These are phyloP conservation scores for Rhodeus uyekii DNA, from an alignment of 2,797 vertebrate species.

Conservation along the genomic window DNA sequence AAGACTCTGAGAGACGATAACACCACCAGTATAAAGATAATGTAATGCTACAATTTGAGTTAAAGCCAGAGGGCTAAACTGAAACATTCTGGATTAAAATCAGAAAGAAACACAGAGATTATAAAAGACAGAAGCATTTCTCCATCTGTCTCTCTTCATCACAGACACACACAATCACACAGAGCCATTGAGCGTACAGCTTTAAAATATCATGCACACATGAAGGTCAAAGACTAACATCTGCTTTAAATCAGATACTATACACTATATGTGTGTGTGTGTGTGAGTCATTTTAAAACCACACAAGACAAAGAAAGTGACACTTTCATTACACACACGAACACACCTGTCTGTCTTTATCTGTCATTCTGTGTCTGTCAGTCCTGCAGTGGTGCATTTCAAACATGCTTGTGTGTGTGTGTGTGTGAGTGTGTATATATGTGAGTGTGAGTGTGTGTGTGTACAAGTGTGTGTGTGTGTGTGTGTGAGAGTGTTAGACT, in stretches of 20 bases:
- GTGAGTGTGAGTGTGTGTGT: neutral
- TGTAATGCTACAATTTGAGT: neutral
- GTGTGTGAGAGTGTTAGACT: neutral
- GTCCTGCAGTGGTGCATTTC: too few relatives aligned
- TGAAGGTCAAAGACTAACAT: conserved; percentile 29
- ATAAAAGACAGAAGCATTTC: neutral
- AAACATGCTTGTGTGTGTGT: neutral
- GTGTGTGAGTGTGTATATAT: neutral
- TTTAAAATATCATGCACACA: neutral
- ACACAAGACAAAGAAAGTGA: neutral
- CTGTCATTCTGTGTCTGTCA: conserved; percentile 11
- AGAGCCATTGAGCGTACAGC: neutral
- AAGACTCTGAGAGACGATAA: neutral
- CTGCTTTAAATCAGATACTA: neutral
- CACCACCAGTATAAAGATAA: neutral
- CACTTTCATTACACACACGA: neutral
- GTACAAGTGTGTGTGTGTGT: neutral
- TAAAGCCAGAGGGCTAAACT: neutral
- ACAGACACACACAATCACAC: conserved; percentile 22
- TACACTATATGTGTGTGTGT: neutral
- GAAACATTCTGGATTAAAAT: neutral
- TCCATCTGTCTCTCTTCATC: conserved; percentile 6
- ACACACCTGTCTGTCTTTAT: conserved; percentile 7
- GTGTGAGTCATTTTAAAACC: neutral
- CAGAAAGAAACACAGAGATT: neutral